Conservation (phyloP, 2,888 invertebrate species). For the Tetropium fuscum region DNA sequence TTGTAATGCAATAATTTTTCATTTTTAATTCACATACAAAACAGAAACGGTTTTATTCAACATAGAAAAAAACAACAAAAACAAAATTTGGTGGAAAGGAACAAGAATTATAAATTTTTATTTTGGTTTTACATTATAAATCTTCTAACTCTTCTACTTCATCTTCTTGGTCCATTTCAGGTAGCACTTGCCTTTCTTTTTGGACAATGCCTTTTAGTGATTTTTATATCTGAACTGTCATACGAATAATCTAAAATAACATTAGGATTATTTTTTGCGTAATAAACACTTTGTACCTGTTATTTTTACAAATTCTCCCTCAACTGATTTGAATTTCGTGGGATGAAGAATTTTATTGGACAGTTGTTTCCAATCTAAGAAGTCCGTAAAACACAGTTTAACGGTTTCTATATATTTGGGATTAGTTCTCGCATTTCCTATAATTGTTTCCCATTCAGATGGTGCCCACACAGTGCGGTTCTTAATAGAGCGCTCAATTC, state of each 20-base stretch:
- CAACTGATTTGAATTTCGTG: slow-evolving; percentile 1
- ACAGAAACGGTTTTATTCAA: background rate
- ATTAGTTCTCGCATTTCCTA: slow-evolving; percentile 39
- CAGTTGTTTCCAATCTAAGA: background rate
- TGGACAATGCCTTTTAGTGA: background rate
- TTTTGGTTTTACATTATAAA: background rate
- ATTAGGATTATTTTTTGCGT: slow-evolving; percentile 2
- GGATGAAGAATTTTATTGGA: background rate
- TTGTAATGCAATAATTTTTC: background rate
- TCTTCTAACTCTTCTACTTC: slow-evolving; percentile 2
- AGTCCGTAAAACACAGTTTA: slow-evolving; percentile 7
- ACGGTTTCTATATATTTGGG: slow-evolving; percentile 24
- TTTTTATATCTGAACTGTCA: slow-evolving; percentile 8
- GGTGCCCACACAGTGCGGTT: slow-evolving; percentile 47
- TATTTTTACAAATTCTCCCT: slow-evolving; percentile 6
- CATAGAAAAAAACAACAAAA: slow-evolving; percentile 1
- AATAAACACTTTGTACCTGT: slow-evolving; percentile 7
- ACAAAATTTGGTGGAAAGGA: background rate
- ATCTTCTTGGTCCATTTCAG: slow-evolving; percentile 7
- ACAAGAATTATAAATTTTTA: background rate
- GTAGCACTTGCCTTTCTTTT: slow-evolving; percentile 3
- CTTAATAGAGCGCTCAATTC: slow-evolving; percentile 43
- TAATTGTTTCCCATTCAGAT: slow-evolving; percentile 45
- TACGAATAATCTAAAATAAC: slow-evolving; percentile 2
- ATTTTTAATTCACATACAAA: slow-evolving; percentile 2